Base-by-base conservation (phyloP, 2,113 vertebrate genomes). In the Bostrychus sinensis region DNA sequence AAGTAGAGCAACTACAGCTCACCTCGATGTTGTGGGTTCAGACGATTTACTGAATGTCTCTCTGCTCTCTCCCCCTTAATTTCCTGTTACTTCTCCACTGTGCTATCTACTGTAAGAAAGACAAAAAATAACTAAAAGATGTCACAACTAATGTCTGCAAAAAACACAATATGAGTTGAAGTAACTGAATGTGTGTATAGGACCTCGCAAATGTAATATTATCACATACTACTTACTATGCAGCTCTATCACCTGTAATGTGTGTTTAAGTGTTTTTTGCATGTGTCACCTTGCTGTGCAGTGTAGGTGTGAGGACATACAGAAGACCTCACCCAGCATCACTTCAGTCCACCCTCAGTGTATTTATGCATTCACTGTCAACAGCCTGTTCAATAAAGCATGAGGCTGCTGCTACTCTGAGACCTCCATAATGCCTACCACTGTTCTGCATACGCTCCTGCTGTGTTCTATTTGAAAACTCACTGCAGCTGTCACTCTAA, bases 301-400 rank as follows among this genome's bases (percentile, higher is more conserved):
- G 16, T 13, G 17, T 8, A 36, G 2, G n/a, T 20, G 34, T 19
- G 28, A 55, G 30, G 32, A 20, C 1, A 30, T 19, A 30, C 53
- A 19, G 17, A 22, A 48, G 43, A 45, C 43, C 43, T 12, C 43
- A 4, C 19, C 32, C 53, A 34, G 53, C 30, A 51, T 39, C 25
- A 20, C 12, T 8, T 46, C 20, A 7, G 28, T 20, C 57, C 23
- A 59, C 14, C 38, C 23, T 34, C 4, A 4, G 5, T 2, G 2
- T 17, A 3, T 37, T 55, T 28, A 12, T 38, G 45, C 28, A 43
- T 6, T 9, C n/a, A 65, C 25, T 16, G 61, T 20, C 39, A 36
- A 8, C 10, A 42, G 6, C 19, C 53, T 55, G 53, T 60, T 26
- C 22, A 17, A 32, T 32, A 54, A 69, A 63, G 20, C 45, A 48